Conservation (phyloP, 2,888 invertebrate species). For the Aphidius colemani region DNA sequence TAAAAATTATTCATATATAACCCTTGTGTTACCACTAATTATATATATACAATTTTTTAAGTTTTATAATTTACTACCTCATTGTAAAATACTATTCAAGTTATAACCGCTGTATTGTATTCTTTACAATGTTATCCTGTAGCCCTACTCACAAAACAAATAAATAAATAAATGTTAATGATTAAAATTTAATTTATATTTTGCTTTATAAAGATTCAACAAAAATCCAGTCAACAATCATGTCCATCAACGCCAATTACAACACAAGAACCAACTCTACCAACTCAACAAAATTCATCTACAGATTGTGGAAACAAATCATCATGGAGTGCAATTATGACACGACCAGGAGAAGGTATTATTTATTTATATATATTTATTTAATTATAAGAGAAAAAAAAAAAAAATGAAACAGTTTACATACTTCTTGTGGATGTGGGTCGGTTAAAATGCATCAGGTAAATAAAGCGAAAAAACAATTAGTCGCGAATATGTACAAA, state of each 20-base stretch:
- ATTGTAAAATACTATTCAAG: no score
- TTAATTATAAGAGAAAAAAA: not conserved
- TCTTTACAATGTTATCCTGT: no score
- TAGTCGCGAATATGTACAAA: slow-evolving; percentile 39
- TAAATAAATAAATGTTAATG: no score
- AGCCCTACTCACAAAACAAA: no score
- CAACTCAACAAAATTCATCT: slow-evolving; percentile 53
- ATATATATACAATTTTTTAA: no score
- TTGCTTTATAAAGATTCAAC: slow-evolving; percentile 36
- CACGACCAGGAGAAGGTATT: slow-evolving; percentile 57
- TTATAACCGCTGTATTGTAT: no score
- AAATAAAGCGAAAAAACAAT: slow-evolving; percentile 24
- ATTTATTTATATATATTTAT: slow-evolving; percentile 23
- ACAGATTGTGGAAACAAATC: slow-evolving; percentile 54
- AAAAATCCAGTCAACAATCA: slow-evolving; percentile 53
- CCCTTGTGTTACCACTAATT: no score
- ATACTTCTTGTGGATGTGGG: slow-evolving; percentile 20
- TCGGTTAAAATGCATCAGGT: slow-evolving; percentile 6
- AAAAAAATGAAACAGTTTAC: not conserved
- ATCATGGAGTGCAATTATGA: slow-evolving; percentile 60
- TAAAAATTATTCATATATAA: no score
- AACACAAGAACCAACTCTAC: slow-evolving; percentile 49
- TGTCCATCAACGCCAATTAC: slow-evolving; percentile 50
- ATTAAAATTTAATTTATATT: no score
- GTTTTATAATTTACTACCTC: no score